A percentile compares a stretch with the other conserved stretches of the same genome.
Evolutionary conservation across 1,140 invertebrate genomes (phyloP).

Genomic region (Leucophenga varia): DNA sequence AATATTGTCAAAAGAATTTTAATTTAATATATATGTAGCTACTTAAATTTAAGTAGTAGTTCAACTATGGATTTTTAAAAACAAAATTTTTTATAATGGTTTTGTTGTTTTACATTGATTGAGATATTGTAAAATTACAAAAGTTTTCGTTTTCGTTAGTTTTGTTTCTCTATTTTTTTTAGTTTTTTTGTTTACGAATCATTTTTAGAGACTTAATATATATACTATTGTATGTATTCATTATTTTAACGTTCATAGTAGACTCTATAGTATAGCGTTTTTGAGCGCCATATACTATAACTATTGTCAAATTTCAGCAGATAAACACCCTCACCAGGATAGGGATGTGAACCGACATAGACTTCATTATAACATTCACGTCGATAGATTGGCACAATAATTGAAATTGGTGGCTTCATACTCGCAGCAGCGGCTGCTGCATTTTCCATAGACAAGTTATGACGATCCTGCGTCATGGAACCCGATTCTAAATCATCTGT

Average conservation of each 20-base stretch:
- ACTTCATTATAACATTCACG: slow-evolving; percentile 96
- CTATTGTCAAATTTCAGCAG: slow-evolving; percentile 99
- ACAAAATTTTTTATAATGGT: no score
- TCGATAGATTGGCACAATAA: slow-evolving; percentile 90
- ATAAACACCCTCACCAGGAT: slow-evolving; percentile 97
- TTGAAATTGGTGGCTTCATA: slow-evolving; percentile 66
- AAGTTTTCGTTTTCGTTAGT: no score
- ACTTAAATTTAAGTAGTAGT: no score
- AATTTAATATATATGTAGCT: no score
- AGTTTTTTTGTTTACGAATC: no score
- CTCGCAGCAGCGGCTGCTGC: slow-evolving; percentile 16
- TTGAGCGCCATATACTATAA: slow-evolving; percentile 98
- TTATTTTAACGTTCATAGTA: slow-evolving; percentile 86
- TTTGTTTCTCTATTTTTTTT: no score
- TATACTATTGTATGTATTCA: no score
- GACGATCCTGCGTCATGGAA: slow-evolving; percentile 50
- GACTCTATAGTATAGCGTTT: slow-evolving; percentile 97
- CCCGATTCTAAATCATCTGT: slow-evolving; percentile 57
- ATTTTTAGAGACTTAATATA: no score
- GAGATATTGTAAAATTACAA: no score
- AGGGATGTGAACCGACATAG: slow-evolving; percentile 94
- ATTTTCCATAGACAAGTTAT: slow-evolving; percentile 20
- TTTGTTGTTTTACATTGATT: no score
- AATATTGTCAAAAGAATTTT: no score
- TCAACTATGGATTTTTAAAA: no score